Conservation (phyloP, 2,888 invertebrate genomes). For the Encarsia formosa region DNA sequence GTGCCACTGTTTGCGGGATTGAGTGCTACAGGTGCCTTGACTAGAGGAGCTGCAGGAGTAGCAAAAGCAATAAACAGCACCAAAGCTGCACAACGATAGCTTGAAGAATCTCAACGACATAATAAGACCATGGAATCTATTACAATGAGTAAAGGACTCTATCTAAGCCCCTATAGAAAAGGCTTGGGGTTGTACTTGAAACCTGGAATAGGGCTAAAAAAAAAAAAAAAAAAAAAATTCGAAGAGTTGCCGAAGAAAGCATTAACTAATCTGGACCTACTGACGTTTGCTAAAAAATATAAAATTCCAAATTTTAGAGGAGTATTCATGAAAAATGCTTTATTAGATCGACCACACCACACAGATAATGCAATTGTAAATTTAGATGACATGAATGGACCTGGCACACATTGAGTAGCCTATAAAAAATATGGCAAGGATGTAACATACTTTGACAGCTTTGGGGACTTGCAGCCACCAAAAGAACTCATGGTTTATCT, state of each 20-base stretch:
- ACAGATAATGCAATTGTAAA: slow-evolving; percentile 15
- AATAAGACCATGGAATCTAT: slow-evolving; percentile 46
- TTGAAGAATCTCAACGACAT: slow-evolving; percentile 39
- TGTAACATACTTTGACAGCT: slow-evolving; percentile 14
- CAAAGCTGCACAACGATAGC: slow-evolving; percentile 36
- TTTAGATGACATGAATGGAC: background rate
- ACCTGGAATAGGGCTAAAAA: background rate
- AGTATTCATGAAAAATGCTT: slow-evolving; percentile 36
- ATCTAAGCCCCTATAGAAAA: slow-evolving; percentile 11
- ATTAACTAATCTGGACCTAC: slow-evolving; percentile 33
- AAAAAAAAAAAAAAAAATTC: too few relatives aligned
- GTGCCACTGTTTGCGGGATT: background rate
- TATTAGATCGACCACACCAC: slow-evolving; percentile 11
- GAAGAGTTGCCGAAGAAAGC: slow-evolving; percentile 34
- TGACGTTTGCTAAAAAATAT: slow-evolving; percentile 29
- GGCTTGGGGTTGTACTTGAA: background rate
- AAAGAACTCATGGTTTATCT: slow-evolving; percentile 4
- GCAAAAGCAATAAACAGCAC: slow-evolving; percentile 41
- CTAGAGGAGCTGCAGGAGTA: slow-evolving; percentile 42
- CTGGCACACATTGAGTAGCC: slow-evolving; percentile 16
- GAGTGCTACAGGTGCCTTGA: slow-evolving; percentile 25
- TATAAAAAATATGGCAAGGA: background rate
- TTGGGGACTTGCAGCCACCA: slow-evolving; percentile 11
- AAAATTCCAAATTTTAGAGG: slow-evolving; percentile 36
- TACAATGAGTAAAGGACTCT: slow-evolving; percentile 34